Conservation (phyloP, 2,888 invertebrate genomes). For the Drosophila meridiana region DNA sequence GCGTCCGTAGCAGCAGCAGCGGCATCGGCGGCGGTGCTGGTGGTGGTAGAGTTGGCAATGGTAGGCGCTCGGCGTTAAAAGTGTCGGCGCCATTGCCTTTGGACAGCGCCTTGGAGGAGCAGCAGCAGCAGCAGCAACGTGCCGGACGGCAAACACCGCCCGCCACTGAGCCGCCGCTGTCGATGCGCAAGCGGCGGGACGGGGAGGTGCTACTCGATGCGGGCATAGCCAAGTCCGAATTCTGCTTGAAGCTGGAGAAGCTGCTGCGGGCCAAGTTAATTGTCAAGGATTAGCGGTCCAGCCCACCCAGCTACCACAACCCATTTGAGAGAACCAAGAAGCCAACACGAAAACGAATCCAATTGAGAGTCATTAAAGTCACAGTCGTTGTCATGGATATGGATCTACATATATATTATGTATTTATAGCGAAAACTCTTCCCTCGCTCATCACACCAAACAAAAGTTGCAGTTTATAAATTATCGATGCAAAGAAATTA, state of each 20-base stretch:
- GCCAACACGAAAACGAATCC: not conserved
- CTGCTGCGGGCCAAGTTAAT: slow-evolving; percentile 52
- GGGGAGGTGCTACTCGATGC: slow-evolving; percentile 53
- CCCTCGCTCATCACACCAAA: not conserved
- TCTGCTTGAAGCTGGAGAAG: slow-evolving; percentile 54
- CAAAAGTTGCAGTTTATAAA: slow-evolving; percentile 51
- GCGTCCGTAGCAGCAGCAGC: not conserved
- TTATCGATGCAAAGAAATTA: slow-evolving; percentile 6
- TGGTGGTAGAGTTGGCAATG: not conserved
- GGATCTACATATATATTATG: slow-evolving; percentile 10
- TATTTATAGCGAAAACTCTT: slow-evolving; percentile 2
- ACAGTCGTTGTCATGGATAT: slow-evolving; percentile 16
- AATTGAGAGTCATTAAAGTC: slow-evolving; percentile 2
- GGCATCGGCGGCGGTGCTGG: not conserved
- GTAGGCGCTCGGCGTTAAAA: not conserved
- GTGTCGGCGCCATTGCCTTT: not conserved
- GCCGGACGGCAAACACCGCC: not conserved
- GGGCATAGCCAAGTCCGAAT: slow-evolving; percentile 68
- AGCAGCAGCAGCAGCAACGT: not conserved
- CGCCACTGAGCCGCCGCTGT: slow-evolving; percentile 15
- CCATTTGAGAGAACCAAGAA: not conserved
- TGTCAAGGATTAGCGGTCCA: slow-evolving; percentile 25
- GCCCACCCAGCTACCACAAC: not conserved
- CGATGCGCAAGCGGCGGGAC: slow-evolving; percentile 21
- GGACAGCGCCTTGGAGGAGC: not conserved